Evolutionary conservation across 2,888 invertebrate genomes (phyloP).

Genomic region (Danaus chrysippus): DNA sequence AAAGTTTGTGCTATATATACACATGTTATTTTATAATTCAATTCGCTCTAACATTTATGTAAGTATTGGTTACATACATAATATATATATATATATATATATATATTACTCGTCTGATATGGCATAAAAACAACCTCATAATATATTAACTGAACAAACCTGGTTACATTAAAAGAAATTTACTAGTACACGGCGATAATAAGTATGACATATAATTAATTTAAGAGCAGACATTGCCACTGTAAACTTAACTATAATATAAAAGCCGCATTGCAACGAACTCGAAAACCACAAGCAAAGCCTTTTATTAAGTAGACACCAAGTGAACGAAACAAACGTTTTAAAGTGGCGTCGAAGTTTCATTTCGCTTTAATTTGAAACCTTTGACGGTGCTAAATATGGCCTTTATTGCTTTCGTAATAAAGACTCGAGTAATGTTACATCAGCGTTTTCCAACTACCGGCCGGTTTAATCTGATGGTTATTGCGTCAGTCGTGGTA

Average conservation of each 20-base stretch:
- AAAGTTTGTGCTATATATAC: no score
- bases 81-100: not conserved
- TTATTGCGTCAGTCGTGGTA: constrained; percentile 37
- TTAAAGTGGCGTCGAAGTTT: constrained; percentile 57
- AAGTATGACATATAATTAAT: constrained; percentile 6
- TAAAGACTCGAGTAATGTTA: constrained; percentile 60
- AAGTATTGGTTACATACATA: no score
- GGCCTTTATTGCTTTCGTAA: constrained; percentile 71
- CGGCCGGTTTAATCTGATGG: constrained; percentile 35
- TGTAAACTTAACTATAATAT: constrained; percentile 9
- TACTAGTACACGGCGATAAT: not conserved
- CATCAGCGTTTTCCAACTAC: constrained; percentile 29
- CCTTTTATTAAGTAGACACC: constrained; percentile 53
- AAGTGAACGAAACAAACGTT: constrained; percentile 48
- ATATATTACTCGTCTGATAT: not conserved
- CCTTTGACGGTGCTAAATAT: constrained; percentile 66
- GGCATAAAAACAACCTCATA: not conserved
- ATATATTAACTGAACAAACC: not conserved
- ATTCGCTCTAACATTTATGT: no score
- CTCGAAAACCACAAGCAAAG: constrained; percentile 25
- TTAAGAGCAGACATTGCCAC: not conserved
- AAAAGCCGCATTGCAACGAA: constrained; percentile 29
- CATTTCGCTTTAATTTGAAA: constrained; percentile 66
- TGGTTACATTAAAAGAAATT: not conserved
- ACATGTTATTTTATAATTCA: no score